These are phyloP conservation scores for Istiophorus platypterus DNA, from an alignment of 2,113 vertebrate genomes.

Conservation along the genomic window DNA sequence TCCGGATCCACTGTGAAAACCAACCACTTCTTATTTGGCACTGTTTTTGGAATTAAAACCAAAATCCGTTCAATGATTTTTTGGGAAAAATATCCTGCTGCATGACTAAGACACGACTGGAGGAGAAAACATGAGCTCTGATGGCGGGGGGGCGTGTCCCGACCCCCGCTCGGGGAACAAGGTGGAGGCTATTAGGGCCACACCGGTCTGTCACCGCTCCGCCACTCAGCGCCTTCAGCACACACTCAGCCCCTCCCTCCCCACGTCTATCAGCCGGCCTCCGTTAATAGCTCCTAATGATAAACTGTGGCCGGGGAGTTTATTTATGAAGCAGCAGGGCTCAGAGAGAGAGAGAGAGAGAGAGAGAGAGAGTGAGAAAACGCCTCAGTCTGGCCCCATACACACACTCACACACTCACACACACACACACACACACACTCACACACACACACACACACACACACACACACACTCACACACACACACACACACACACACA, in stretches of 20 bases:
- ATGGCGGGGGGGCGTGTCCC: background rate
- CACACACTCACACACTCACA: background rate
- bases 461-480: background rate
- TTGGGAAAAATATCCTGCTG: background rate
- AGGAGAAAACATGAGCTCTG: background rate
- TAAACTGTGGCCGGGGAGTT: conserved; percentile 45
- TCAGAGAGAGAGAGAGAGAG: conserved; percentile 1
- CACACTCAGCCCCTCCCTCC: conserved; percentile 15
- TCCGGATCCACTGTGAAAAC: background rate
- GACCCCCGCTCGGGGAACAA: background rate
- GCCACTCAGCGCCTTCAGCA: conserved; percentile 11
- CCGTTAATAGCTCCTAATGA: conserved; percentile 30
- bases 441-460: background rate
- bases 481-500: background rate
- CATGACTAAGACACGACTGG: background rate
- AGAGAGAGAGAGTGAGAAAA: conserved; percentile 1
- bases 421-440: background rate
- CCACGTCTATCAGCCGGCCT: conserved; percentile 31
- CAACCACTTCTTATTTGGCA: background rate
- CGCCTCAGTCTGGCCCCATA: background rate
- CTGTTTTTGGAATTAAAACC: background rate
- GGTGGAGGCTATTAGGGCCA: background rate
- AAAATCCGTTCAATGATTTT: background rate
- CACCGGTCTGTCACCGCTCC: conserved; percentile 32
- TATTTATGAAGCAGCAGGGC: conserved; percentile 48